Base-by-base conservation (phyloP, 2,888 invertebrate genomes). In the Leptopilina syphax region DNA sequence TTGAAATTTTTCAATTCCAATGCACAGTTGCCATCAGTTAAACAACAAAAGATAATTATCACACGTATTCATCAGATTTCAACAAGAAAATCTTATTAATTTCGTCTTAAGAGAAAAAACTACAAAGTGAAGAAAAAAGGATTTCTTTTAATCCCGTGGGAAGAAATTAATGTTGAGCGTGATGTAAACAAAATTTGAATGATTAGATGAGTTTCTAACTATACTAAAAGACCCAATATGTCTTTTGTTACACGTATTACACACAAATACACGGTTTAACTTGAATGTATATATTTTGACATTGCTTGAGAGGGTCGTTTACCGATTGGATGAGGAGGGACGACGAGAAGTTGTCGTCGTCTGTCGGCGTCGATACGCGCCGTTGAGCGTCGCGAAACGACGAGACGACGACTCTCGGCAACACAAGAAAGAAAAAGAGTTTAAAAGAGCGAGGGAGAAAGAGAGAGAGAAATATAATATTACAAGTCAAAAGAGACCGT, bases 281-380 rank as follows among this genome's bases (percentile, higher is more conserved):
- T 79, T 63, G 80, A 80, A 81, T 85, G 82, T 86, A 84, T 70
- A 84, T 70, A 50, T 86, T 87, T 88, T 85, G 87, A 88, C 86
- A 81, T 67, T 63, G 80, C 83, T 82, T 81, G 78, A 77, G 83
- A 83, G 83, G 81, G 83, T 81, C 83, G 84, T 86, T 84, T 84
- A 79, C 85, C 81, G 79, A 82, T 76, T 65, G 70, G 79, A 77
- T 24, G 76, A 70, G 81, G 84, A 84, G 77, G 81, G 79, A 80
- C 83, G 80, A 50, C 82, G 82, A 81, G 84, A 83, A 84, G 85
- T 84, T 85, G 87, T 88, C 87, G 86, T 85, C 84, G 85, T 87
- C 88, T 87, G 88, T 88, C 87, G 88, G 88, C 87, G 87, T 87
- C 87, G 90, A 90, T 88, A 89, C 87, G 90, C 89, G 84, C 87